Base-by-base conservation (phyloP, 2,888 invertebrate species). In the Ectropis crepuscularia region DNA sequence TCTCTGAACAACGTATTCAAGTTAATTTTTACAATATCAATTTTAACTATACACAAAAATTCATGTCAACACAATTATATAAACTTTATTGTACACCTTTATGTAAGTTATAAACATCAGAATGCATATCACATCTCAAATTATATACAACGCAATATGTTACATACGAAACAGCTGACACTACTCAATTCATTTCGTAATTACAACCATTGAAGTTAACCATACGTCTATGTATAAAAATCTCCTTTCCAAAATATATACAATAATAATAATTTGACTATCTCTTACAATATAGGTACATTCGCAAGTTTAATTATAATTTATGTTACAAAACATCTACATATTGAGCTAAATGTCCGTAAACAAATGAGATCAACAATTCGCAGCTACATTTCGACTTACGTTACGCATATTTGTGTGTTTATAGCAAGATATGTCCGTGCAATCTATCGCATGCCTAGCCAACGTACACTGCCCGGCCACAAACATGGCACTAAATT, bases 321-420 rank as follows among this genome's bases (percentile, higher is more conserved):
- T 83, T 85, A 83, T 83, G 75, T 81, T 87, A 89, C 86, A 88
- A 81, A 59, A 81, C 79, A 81, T 83, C 82, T 88, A 88, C 81
- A 88, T 81, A 89, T 90, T 90, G 90, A 90, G 90, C 91, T 91
- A 89, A 81, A 86, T 85, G 82, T 88, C 77, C 86, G 85, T 89
- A 87, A 88, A 89, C 87, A 88, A 89, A 89, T 91, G 92, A 92
- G 91, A 91, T 91, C 91, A 92, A 89, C 88, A 85, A 87, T 86
- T 87, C 89, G 85, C 90, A 85, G 76, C 77, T 74, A 79, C 74
- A 73, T 54, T 63, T 64, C 67, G 57, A 65, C 63, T 69, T 73
- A 71, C 65, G 65, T 68, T 72, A 78, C 69, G 74, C 71, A 77
- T 47, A 77, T 75, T 75, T 74, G 75, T 74, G 74, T 74, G 73